Evolutionary conservation across 2,797 vertebrate genomes (phyloP), one percentile per base, ranked within the genome.

Genomic region (Acipenser ruthenus): DNA sequence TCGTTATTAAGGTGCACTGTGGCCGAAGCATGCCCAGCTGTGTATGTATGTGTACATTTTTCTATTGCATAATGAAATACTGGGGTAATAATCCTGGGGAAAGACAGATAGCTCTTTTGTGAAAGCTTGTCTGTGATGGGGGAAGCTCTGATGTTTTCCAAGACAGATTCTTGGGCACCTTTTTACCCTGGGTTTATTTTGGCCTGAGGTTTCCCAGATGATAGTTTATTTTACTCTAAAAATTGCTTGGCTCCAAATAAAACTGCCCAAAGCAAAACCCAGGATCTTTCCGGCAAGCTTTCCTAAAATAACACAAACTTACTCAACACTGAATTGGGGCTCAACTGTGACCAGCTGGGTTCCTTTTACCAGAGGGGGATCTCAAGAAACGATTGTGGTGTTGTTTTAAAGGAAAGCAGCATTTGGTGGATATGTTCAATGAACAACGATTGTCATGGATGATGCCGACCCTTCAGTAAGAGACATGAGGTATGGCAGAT

Each of bases 181-280:
- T 82, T 78, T 85, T 84, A 79, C 80, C 72, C 61, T 67, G 75
- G 75, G 78, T 87, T 88, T 87, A 78, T 78, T 86, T 89, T 87
- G 85, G 83, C 83, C 72, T 75, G 72, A 75, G 72, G 77, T 81
- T 76, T 79, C 74, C 84, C 75, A 84, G 77, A 86, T 87, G 80
- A 86, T 86, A 76, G 79, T 90, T 88, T 88, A 81, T 87, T 87
- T 85, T 82, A 79, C 75, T 84, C 74, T 81, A 82, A 86, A 84
- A 89, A 88, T 81, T 79, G 80, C 78, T 78, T 70, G 63, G 75
- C 77, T 82, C 82, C 76, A 78, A 85, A 83, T 79, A 84, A 87
- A 88, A 82, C 78, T 80, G 82, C 78, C 80, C 78, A 83, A 85
- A 37, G 81, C 75, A 82, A 85, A 84, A 84, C 79, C 78, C 72